These are phyloP conservation scores for Caenorhabditis plicata DNA, from an alignment of 2,888 invertebrate genomes.

Conservation along the genomic window DNA sequence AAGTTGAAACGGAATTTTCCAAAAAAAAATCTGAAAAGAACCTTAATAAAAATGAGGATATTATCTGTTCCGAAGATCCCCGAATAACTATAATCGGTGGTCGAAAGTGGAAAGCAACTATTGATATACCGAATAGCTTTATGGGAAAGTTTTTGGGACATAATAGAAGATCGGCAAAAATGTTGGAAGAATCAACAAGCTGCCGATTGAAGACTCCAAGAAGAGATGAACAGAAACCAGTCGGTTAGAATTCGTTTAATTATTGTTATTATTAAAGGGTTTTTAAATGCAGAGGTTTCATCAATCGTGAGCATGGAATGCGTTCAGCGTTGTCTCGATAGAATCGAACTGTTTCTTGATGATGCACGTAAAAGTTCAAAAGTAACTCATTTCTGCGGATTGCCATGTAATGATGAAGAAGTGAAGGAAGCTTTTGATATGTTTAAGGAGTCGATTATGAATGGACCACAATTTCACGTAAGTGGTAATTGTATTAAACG, in stretches of 20 bases:
- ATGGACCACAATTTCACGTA: conserved; percentile 14
- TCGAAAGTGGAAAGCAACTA: background rate
- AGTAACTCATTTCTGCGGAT: conserved; percentile 32
- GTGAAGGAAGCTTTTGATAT: conserved; percentile 15
- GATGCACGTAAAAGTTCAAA: conserved; percentile 14
- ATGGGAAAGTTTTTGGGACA: conserved; percentile 19
- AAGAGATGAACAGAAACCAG: conserved; percentile 10
- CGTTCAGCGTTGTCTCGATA: conserved; percentile 41
- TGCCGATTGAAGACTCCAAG: conserved; percentile 34
- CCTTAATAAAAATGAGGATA: background rate
- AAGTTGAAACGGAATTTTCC: background rate
- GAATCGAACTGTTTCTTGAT: conserved; percentile 27
- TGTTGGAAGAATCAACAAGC: conserved; percentile 30
- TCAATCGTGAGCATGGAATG: conserved; percentile 30
- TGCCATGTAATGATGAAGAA: conserved; percentile 27
- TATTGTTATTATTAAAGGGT: background rate
- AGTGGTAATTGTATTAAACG: background rate
- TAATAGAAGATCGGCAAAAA: conserved; percentile 10
- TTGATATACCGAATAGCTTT: conserved; percentile 6
- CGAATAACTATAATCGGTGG: background rate
- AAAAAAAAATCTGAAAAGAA: background rate
- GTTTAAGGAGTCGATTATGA: conserved; percentile 20
- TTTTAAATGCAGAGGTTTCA: conserved; percentile 22
- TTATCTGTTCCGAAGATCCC: background rate
- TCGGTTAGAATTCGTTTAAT: conserved; percentile 13